phyloP scores from a whole-genome alignment of 92 coral and sea anemone species.

The Anthopleura xanthogrammica region DNA sequence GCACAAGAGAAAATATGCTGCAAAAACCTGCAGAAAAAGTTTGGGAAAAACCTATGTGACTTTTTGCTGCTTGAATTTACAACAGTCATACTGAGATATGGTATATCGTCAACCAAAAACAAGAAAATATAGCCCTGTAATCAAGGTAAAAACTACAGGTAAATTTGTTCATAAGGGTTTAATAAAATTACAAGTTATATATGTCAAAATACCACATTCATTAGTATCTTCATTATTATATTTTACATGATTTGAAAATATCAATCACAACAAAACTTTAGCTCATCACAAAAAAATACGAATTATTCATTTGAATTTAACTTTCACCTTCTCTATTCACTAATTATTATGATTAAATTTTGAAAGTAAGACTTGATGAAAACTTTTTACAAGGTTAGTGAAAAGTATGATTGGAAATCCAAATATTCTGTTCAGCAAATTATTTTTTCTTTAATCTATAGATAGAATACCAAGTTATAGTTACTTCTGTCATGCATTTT shows the following conservation, averaged over 20 bases:
- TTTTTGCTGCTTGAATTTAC: no score
- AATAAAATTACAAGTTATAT: not conserved
- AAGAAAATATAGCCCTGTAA: not conserved
- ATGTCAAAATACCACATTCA: constrained; percentile 3
- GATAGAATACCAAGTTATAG: no score
- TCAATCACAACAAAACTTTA: not conserved
- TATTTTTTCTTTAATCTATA: not conserved
- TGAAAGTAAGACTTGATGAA: not conserved
- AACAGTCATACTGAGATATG: no score
- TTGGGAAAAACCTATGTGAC: no score
- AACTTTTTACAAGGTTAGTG: no score
- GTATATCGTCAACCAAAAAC: not conserved
- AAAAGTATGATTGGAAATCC: not conserved
- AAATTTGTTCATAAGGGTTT: not conserved
- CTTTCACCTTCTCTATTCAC: not conserved
- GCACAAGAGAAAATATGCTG: no score
- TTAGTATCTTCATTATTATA: not conserved
- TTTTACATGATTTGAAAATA: not conserved
- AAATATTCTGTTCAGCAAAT: not conserved
- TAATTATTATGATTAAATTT: not conserved
- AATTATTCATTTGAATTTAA: not conserved
- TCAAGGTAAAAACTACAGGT: no score
- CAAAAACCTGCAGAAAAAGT: no score
- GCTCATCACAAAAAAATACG: constrained; percentile 4
- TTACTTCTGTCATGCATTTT: no score